Conservation (phyloP, 2,888 invertebrate species). For the Cantharis rustica region DNA sequence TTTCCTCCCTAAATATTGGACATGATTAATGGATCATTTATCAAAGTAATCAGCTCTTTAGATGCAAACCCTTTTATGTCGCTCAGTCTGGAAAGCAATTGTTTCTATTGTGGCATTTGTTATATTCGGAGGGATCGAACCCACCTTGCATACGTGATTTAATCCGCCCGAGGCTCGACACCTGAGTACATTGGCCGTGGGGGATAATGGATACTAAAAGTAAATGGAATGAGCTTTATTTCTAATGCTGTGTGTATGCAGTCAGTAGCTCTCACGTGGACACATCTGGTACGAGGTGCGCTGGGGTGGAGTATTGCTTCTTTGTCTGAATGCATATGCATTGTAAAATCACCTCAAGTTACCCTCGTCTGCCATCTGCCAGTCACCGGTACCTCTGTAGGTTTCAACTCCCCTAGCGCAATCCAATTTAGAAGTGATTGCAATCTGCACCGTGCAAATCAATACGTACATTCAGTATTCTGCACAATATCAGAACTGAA, state of each 20-base stretch:
- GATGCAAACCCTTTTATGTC: constrained; percentile 42
- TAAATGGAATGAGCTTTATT: constrained; percentile 53
- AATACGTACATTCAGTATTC: constrained; percentile 39
- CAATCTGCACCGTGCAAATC: constrained; percentile 52
- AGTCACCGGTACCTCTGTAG: constrained; percentile 50
- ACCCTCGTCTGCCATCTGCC: constrained; percentile 57
- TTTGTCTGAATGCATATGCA: constrained; percentile 57
- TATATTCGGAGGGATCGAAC: constrained; percentile 21
- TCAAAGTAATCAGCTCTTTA: constrained; percentile 54
- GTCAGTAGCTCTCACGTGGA: constrained; percentile 46
- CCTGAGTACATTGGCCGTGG: constrained; percentile 57
- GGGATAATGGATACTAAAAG: constrained; percentile 56
- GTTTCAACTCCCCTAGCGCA: constrained; percentile 46
- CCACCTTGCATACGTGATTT: constrained; percentile 50
- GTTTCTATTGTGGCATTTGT: constrained; percentile 46
- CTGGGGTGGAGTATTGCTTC: constrained; percentile 39
- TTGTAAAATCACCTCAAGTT: constrained; percentile 55
- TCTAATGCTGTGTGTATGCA: constrained; percentile 40
- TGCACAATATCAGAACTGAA: constrained; percentile 26
- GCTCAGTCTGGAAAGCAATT: constrained; percentile 44
- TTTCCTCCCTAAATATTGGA: constrained; percentile 17
- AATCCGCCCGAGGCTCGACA: constrained; percentile 56
- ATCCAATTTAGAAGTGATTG: constrained; percentile 57
- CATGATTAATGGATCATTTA: constrained; percentile 55
- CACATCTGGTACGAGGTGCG: constrained; percentile 54